Base-by-base conservation (phyloP, 2,113 vertebrate species). In the Elgaria multicarinata region DNA sequence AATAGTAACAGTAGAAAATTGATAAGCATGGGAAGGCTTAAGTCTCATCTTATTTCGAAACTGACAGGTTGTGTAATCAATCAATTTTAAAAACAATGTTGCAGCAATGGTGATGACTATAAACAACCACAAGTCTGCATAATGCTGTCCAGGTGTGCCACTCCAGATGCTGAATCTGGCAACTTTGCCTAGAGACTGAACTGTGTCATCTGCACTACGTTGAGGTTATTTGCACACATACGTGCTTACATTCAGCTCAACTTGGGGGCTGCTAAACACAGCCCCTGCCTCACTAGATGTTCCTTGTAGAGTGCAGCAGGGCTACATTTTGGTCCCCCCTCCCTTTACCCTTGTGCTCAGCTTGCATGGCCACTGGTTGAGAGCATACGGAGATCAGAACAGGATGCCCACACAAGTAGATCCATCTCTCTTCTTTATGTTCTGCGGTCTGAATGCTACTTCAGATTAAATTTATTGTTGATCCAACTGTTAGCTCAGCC, bases 381-480 rank as follows among this genome's bases (percentile, higher is more conserved):
- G 72, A 22, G 24, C 36, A 24, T 42, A 20, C 44, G 16, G 62
- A 44, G 39, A 81, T 81, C 53, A n/a, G 66, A 53, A 55, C 55
- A 39, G 55, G 24, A 44, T 42, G 50, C 13, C 26, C 16, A 36
- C 24, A n/a, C 39, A 74, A 36, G 5, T 5, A n/a, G 6, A 28
- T 44, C 36, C 6, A 36, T 85, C 46, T 86, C n/a, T 62, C 26
- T 0, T 42, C 18, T 58, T 86, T 55, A 26, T 36, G 12, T 62
- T 26, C 72, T 75, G 78, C 71, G 44, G 6, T 42, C 53, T 58
- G 50, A 44, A 36, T 13, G 14, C 62, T 85, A 85, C 31, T 75
- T 75, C 84, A 86, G 39, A 39, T 62, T 76, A 58, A 75, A 62
- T 85, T 18, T 16, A 74, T 85, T 53, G n/a, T 74, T 85, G 83